phyloP scores from a whole-genome alignment of 2,888 invertebrate genomes.

The Congeria kusceri region DNA sequence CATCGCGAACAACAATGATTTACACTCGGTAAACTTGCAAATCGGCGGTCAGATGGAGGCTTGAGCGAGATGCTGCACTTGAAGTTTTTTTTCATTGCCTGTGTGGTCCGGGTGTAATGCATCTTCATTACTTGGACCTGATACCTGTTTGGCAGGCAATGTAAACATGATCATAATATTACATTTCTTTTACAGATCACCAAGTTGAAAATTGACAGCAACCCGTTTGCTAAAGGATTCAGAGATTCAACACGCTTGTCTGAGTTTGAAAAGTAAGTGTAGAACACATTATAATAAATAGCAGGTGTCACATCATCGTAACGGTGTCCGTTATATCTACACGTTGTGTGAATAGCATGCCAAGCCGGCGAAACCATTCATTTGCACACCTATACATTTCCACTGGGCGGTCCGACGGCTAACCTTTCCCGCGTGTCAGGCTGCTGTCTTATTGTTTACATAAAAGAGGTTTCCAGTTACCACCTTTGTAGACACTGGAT shows the following conservation, averaged over 20 bases:
- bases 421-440: constrained; percentile 39
- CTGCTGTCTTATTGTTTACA: constrained; percentile 44
- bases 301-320: constrained; percentile 45
- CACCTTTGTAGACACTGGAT: constrained; percentile 20
- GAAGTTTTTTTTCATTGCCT: neutral
- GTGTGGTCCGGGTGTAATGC: constrained; percentile 38
- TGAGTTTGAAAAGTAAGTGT: constrained; percentile 83
- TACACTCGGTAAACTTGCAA: no score
- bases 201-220: constrained; percentile 99
- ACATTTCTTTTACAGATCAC: constrained; percentile 90
- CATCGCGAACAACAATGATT: no score
- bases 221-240: constrained; percentile 99
- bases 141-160: constrained; percentile 36
- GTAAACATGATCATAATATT: constrained; percentile 33
- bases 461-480: constrained; percentile 39
- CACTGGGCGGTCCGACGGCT: constrained; percentile 42
- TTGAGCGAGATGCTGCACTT: no score
- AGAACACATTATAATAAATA: constrained; percentile 23
- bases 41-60: no score
- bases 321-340: constrained; percentile 41
- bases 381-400: constrained; percentile 24
- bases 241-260: constrained; percentile 96
- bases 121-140: constrained; percentile 16
- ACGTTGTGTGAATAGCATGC: constrained; percentile 31
- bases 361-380: constrained; percentile 18